Base-by-base conservation (phyloP, 2,113 vertebrate species). In the Plecturocebus donacophilus region DNA sequence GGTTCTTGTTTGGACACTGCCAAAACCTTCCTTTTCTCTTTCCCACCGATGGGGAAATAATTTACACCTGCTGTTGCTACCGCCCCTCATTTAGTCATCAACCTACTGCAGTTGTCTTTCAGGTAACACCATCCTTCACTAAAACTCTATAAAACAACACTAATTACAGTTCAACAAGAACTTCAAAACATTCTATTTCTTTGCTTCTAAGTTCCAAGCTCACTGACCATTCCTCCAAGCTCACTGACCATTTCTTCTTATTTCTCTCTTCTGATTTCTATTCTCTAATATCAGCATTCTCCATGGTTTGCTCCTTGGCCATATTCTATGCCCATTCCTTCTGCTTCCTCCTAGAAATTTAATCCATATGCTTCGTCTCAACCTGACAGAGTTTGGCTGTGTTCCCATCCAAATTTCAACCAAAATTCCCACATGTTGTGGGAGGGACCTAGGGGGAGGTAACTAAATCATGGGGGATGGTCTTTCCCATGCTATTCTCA, bases 61-160 rank as follows among this genome's bases (percentile, higher is more conserved):
- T 73, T 61, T 94, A 82, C 35, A 68, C 49, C 79, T 25, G 23
- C 68, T 77, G 3, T 64, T 68, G 9, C 76, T 81, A 6, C 77
- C 68, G 42, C 6, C 30, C n/a, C 6, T 77, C 30, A 45, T 66
- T 79, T 80, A 87, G 6, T 91, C 92, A 45, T 56, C 20, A 87
- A n/a, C 13, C 49, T 19, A 25, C 40, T 21, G 21, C 16, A 73
- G 49, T 85, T 11, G 86, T 42, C 30, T 91, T 85, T 42, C 6
- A 10, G 56, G 6, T 45, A 90, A 32, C 1, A 47, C 8, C 2
- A 38, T 17, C 16, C 82, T 64, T 91, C 49, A 61, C 13, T 79
- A 40, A 89, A 81, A 86, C 25, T 95, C 42, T 82, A 16, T n/a
- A 32, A 94, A 90, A 94, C 42, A 35, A 42, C 35, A 93, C 38